Conservation (phyloP, 64 coral and sea anemone species). For the Montipora cactus region DNA sequence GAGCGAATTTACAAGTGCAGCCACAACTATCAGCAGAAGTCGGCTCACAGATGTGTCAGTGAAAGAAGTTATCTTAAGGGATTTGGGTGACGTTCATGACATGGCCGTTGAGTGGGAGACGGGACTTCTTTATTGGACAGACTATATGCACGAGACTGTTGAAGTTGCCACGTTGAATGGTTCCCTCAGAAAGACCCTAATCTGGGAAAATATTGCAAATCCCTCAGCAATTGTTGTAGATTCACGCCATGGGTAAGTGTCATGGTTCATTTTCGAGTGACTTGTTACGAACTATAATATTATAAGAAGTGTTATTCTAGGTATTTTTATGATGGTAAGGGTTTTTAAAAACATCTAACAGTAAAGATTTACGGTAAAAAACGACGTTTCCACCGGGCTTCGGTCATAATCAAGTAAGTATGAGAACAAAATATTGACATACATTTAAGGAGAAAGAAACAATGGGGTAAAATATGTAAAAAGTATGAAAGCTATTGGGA, state of each 20-base stretch:
- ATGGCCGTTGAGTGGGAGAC: conserved; percentile 49
- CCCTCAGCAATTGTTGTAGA: conserved; percentile 47
- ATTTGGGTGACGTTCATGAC: conserved; percentile 12
- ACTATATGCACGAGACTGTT: conserved; percentile 36
- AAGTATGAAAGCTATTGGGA: too few species aligned
- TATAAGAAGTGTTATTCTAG: background rate
- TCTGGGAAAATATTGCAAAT: conserved; percentile 22
- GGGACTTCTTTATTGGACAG: conserved; percentile 54
- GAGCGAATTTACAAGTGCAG: conserved; percentile 30
- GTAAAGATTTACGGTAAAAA: too few species aligned
- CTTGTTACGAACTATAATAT: background rate
- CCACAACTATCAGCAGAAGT: conserved; percentile 28
- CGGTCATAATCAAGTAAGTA: too few species aligned
- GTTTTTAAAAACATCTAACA: too few species aligned
- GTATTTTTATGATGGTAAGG: too few species aligned
- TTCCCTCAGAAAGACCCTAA: conserved; percentile 26
- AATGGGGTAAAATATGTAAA: too few species aligned
- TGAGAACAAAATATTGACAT: too few species aligned
- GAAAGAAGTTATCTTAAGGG: conserved; percentile 4
- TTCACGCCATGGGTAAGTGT: conserved; percentile 27
- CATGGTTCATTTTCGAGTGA: background rate
- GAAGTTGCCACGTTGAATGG: conserved; percentile 56
- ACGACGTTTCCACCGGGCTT: too few species aligned
- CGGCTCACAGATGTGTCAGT: background rate
- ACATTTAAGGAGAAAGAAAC: too few species aligned